These are phyloP conservation scores for Diacarnus erythraeanus DNA, from an alignment of 37 sponge, comb jelly and placozoan genomes.

Conservation along the genomic window DNA sequence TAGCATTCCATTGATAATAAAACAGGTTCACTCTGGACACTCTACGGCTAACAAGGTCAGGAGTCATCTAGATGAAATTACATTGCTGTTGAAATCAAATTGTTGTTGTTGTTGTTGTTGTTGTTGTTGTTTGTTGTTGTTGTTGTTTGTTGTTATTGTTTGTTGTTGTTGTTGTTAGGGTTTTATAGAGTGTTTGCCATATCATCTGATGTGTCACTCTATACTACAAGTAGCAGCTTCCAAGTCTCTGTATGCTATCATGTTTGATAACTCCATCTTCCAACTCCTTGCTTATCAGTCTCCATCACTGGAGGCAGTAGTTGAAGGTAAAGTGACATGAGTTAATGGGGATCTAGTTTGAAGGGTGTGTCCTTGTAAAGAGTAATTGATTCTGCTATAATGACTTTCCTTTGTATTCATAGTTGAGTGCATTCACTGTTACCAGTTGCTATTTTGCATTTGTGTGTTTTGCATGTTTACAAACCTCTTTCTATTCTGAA, in stretches of 20 bases:
- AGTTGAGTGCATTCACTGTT: not conserved
- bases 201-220: slow-evolving; percentile 35
- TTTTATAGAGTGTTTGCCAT: slow-evolving; percentile 2
- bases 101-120: too few relatives aligned
- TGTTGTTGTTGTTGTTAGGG: too few relatives aligned
- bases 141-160: too few relatives aligned
- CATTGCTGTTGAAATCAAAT: too few relatives aligned
- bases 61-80: too few relatives aligned
- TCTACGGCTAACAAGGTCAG: not conserved
- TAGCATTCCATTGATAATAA: slow-evolving; percentile 27
- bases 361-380: too few relatives aligned
- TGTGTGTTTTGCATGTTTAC: too few relatives aligned
- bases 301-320: not conserved
- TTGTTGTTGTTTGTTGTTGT: too few relatives aligned
- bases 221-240: slow-evolving; percentile 37
- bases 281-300: slow-evolving; percentile 28
- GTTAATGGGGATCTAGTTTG: too few relatives aligned
- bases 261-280: slow-evolving; percentile 25
- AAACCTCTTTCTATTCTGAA: not conserved
- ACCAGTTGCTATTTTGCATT: not conserved
- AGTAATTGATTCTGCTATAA: too few relatives aligned
- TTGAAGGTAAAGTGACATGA: too few relatives aligned
- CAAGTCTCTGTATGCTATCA: slow-evolving; percentile 37
- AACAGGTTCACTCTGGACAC: not conserved
- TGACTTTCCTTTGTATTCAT: too few relatives aligned